Base-by-base conservation (phyloP, 2,797 vertebrate genomes). In the Loris lydekkerianus region DNA sequence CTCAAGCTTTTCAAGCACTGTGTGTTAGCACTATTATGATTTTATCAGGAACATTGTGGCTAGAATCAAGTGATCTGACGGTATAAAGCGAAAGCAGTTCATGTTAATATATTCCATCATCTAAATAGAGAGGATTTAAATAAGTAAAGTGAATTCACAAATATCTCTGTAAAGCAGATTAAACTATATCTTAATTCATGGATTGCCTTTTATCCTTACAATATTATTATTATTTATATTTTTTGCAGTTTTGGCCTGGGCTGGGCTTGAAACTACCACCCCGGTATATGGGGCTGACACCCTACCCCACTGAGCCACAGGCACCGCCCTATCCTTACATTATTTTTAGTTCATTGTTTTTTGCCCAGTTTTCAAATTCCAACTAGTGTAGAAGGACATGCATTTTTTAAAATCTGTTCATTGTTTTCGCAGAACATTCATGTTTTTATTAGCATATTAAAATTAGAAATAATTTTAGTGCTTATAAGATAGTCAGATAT, bases 81-180 rank as follows among this genome's bases (percentile, higher is more conserved):
- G 5, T 69, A 60, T 69, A 87, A 61, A 77, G 14, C 20, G 69
- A 89, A 75, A 60, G 46, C 1, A 29, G 31, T 21, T 77, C 2
- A 5, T 82, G 53, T 23, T 69, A 84, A 72, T 46, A 8, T 65
- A 84, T 43, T 67, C 2, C 70, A 21, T 58, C 3, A 34, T 65
- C 9, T 83, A 65, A 72, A 31, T 9, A 46, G 31, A 21, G 2
- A 5, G 17, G 10, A 58, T 65, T 63, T 37, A 70, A 63, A 80
- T n/a, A 53, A 63, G 49, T 84, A 84, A 77, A 86, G 72, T 67
- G 8, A 85, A 95, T 75, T 81, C 69, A 4, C 9, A 81, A 75
- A 75, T 93, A 75, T 69, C 37, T 69, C 81, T 69, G 31, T 69
- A 80, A 82, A 67, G 14, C 21, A 86, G 18, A 67, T 92, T 40